phyloP scores from a whole-genome alignment of 2,113 vertebrate genomes.

The Hemiscyllium ocellatum region DNA sequence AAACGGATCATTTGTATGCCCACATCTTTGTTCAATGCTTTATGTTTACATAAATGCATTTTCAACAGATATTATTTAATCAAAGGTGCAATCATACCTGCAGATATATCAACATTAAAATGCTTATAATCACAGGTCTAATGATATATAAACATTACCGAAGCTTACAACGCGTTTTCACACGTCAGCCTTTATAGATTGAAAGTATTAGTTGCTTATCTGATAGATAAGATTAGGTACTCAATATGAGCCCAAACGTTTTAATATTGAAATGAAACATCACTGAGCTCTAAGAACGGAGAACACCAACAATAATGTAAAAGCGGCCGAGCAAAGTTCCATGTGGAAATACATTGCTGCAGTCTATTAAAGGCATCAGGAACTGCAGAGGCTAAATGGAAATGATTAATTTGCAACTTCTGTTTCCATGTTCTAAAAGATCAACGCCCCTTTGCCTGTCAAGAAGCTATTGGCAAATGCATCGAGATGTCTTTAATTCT shows the following conservation, averaged over 20 bases:
- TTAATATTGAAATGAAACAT: neutral
- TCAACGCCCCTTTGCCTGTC: neutral
- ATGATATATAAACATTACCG: neutral
- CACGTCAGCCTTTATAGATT: neutral
- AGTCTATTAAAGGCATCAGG: neutral
- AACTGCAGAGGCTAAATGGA: slow-evolving; percentile 5
- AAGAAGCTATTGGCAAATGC: neutral
- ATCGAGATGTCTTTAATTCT: neutral
- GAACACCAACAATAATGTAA: neutral
- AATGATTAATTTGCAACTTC: slow-evolving; percentile 27
- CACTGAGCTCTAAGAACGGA: neutral
- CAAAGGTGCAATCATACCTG: neutral
- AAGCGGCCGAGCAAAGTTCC: neutral
- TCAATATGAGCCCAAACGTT: too few relatives aligned
- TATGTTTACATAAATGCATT: neutral
- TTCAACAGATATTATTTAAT: neutral
- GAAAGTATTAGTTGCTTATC: too few relatives aligned
- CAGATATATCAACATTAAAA: neutral
- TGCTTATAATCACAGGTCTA: neutral
- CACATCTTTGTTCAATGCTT: neutral
- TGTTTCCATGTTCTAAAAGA: neutral
- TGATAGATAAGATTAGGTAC: neutral
- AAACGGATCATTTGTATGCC: neutral
- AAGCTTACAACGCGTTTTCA: neutral
- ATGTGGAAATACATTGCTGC: neutral